Conservation (phyloP, 2,797 vertebrate genomes). For the Artibeus lituratus region DNA sequence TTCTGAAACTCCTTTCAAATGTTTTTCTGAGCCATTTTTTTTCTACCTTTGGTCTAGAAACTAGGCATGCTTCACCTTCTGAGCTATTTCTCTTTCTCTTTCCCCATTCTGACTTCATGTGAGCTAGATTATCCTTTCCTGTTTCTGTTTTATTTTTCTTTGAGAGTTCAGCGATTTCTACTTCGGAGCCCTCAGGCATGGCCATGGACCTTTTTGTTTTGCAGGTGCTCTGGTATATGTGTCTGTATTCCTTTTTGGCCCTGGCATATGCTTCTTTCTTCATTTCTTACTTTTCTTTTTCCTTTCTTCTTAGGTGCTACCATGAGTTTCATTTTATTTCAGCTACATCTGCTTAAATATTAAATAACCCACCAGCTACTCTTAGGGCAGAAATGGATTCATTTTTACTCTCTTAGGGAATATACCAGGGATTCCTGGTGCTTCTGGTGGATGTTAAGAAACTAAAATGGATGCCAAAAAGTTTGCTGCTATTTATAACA, state of each 20-base stretch:
- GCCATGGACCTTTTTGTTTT: constrained; percentile 68
- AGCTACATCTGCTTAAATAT: not conserved
- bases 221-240: constrained; percentile 28
- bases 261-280: constrained; percentile 80
- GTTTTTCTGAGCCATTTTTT: constrained; percentile 71
- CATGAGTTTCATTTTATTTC: not conserved
- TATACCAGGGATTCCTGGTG: constrained; percentile 89
- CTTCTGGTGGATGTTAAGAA: constrained; percentile 91
- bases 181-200: constrained; percentile 71
- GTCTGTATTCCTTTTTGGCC: constrained; percentile 63
- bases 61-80: constrained; percentile 67
- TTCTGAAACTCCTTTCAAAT: constrained; percentile 36
- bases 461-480: constrained; percentile 72
- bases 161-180: constrained; percentile 66
- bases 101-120: constrained; percentile 59
- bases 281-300: constrained; percentile 91
- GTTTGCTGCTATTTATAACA: not conserved
- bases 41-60: constrained; percentile 74
- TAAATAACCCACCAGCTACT: constrained; percentile 77
- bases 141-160: constrained; percentile 79
- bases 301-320: constrained; percentile 83
- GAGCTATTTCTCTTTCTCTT: constrained; percentile 78
- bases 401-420: constrained; percentile 89
- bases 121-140: constrained; percentile 71
- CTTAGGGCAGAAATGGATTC: constrained; percentile 80